phyloP scores from a whole-genome alignment of 2,113 vertebrate species.

The Phrynosoma blainvillii region DNA sequence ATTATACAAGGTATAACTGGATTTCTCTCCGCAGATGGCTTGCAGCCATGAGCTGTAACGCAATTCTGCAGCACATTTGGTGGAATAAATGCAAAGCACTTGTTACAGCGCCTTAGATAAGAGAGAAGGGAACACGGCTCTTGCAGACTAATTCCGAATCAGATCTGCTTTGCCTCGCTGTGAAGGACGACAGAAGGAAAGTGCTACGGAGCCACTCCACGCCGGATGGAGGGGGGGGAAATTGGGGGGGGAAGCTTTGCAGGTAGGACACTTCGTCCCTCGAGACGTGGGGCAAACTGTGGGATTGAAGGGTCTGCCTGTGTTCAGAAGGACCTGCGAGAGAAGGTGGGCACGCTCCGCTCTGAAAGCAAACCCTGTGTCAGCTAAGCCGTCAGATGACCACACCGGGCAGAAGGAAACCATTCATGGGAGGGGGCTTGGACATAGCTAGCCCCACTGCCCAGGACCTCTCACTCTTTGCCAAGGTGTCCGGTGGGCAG shows the following conservation, averaged over 20 bases:
- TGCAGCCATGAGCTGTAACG: conserved; percentile 80
- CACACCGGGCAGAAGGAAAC: too few relatives aligned
- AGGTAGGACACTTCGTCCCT: too few relatives aligned
- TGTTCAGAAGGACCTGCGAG: too few relatives aligned
- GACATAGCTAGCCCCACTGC: too few relatives aligned
- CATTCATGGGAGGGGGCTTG: too few relatives aligned
- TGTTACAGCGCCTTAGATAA: conserved; percentile 80
- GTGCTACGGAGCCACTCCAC: background rate
- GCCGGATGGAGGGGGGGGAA: background rate
- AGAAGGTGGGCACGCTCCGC: too few relatives aligned
- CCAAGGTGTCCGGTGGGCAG: background rate
- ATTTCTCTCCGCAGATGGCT: conserved; percentile 84
- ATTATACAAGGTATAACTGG: conserved; percentile 87
- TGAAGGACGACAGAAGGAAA: conserved; percentile 64
- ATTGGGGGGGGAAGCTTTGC: background rate
- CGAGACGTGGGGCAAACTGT: too few relatives aligned
- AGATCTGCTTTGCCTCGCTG: conserved; percentile 63
- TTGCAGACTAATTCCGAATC: conserved; percentile 68
- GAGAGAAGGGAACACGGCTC: conserved; percentile 68
- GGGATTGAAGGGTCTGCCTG: too few relatives aligned
- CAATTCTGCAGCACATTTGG: conserved; percentile 79
- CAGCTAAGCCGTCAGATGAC: too few relatives aligned
- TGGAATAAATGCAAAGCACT: conserved; percentile 83
- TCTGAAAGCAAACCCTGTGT: too few relatives aligned
- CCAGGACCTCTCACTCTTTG: too few relatives aligned